Evolutionary conservation across 1,140 invertebrate species (phyloP).

Genomic region (Calycopis cecrops): DNA sequence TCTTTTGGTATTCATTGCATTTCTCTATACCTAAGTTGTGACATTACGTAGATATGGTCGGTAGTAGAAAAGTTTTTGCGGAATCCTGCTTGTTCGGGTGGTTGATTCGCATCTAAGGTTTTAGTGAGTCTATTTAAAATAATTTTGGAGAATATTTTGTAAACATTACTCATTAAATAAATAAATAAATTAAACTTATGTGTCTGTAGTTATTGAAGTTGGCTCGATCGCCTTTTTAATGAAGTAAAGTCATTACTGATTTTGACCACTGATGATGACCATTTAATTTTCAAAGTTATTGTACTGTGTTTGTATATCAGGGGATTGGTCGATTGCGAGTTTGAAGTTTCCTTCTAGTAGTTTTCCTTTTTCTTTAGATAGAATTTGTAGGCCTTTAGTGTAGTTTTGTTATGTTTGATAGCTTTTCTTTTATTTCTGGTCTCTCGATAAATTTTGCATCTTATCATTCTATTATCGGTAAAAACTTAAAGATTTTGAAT

Average conservation of each 20-base stretch:
- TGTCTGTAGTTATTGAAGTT: conserved; percentile 7
- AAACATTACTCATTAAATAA: background rate
- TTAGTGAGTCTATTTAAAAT: conserved; percentile 8
- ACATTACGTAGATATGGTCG: conserved; percentile 4
- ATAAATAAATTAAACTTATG: background rate
- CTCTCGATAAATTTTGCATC: too few relatives aligned
- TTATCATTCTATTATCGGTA: too few relatives aligned
- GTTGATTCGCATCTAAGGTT: conserved; percentile 5
- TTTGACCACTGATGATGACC: conserved; percentile 10
- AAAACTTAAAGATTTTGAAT: too few relatives aligned
- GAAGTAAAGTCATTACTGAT: background rate
- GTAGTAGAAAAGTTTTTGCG: background rate
- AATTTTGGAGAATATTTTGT: conserved; percentile 12
- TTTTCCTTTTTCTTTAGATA: too few relatives aligned
- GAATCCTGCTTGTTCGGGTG: conserved; percentile 10
- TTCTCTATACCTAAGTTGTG: conserved; percentile 14
- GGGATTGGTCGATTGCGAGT: too few relatives aligned
- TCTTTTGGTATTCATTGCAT: conserved; percentile 2
- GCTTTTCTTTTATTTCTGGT: too few relatives aligned
- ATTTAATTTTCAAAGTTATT: too few relatives aligned
- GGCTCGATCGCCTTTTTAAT: conserved; percentile 6
- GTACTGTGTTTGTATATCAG: too few relatives aligned
- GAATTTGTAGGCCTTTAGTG: too few relatives aligned
- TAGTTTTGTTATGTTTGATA: too few relatives aligned
- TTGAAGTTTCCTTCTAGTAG: too few relatives aligned